Evolutionary conservation across 2,113 vertebrate genomes (phyloP), one percentile per base, ranked within the genome.

Genomic region (Progne subis): DNA sequence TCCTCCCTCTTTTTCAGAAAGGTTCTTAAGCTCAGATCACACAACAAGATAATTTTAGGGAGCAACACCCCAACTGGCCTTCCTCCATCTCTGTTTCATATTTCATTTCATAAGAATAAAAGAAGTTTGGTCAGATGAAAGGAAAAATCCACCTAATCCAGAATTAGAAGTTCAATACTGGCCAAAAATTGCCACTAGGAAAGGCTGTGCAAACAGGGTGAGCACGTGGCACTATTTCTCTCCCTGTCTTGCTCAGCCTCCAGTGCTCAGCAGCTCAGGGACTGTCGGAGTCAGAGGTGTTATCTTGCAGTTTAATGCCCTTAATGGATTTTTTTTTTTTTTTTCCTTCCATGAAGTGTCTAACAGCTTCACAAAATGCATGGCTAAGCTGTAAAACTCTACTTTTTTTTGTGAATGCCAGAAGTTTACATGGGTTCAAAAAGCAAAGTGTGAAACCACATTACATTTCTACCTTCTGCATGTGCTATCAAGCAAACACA

Each of bases 401-500:
- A 4, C 21, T 18, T 86, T 85, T 85, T 88, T 68, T 81, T 67
- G 31, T 74, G 24, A 86, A 78, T 46, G 39, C 43, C 31, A 44
- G 52, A 92, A 81, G 32, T 88, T 92, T 92, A 81, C 82, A 81
- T 4, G 37, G 32, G 44, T 88, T 90, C 88, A 81, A 86, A 95
- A 94, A 86, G 37, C 23, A 19, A 88, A 92, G 60, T 44, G 50
- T 86, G 88, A 95, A 96, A 94, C 64, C 76, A 75, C 37, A 41
- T 81, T 83, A 68, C 34, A 16, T 78, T 88, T 86, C 65, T 59
- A 65, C 71, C 76, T 81, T 71, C 71, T 70, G 72, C 72, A 83
- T 88, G 91, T 64, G 86, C 88, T 94, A 77, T 88, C 76, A 86
- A 95, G 59, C 71, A 90, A 55, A 83, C 39, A 70, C 64, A 95